These are phyloP conservation scores for Gibbula magus DNA, from an alignment of 2,888 invertebrate species.

Conservation along the genomic window DNA sequence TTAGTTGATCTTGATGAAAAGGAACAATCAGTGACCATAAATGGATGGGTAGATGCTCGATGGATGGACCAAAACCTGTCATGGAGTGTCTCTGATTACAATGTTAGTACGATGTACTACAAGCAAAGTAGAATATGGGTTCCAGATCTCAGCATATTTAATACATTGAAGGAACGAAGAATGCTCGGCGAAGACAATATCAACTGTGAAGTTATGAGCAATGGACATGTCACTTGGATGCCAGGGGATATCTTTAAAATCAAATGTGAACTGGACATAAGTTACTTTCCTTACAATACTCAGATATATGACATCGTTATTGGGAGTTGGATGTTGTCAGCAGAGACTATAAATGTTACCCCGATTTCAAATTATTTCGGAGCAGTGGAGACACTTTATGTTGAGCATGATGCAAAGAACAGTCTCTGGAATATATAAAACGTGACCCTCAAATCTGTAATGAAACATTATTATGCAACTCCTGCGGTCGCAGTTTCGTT, in stretches of 20 bases:
- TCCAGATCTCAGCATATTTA: background rate
- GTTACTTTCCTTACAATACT: background rate
- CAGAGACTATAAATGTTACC: background rate
- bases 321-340: constrained; percentile 28
- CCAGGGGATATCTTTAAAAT: background rate
- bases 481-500: background rate
- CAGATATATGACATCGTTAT: constrained; percentile 27
- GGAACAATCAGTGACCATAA: background rate
- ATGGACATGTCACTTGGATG: background rate
- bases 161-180: background rate
- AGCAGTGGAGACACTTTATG: background rate
- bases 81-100: background rate
- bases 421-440: no score
- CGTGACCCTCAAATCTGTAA: no score
- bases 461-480: no score
- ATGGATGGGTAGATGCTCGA: background rate
- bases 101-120: background rate
- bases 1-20: background rate
- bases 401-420: no score
- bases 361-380: background rate
- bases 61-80: background rate
- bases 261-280: background rate
- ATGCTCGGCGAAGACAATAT: background rate
- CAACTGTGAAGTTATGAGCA: background rate
- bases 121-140: background rate